Base-by-base conservation (phyloP, 2,797 vertebrate genomes). In the Sebastes iracundus region DNA sequence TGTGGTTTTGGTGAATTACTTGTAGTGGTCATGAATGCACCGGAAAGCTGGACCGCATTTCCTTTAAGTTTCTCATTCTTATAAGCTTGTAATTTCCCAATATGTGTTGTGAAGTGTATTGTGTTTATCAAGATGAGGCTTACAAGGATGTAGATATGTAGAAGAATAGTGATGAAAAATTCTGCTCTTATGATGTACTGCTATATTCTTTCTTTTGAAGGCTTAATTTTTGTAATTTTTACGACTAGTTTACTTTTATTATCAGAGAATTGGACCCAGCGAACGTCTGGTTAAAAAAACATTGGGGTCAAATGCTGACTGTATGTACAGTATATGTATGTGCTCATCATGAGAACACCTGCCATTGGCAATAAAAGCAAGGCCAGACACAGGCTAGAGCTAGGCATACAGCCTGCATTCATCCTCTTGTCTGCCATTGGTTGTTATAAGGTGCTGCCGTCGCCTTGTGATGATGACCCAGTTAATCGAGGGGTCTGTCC, bases 1-100 rank as follows among this genome's bases (percentile, higher is more conserved):
- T 90, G 81, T 83, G 84, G 81, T 88, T 80, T 88, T 55, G 20
- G 20, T 58, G 60, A 76, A 77, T 78, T 75, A 59, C 67, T 83
- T 86, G 14, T 53, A 16, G 63, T 71, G 49, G 74, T 87, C 58
- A 59, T 62, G 60, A 83, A 71, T 55, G 56, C 60, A 74, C 42
- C 2, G 3, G 53, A 71, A 81, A 75, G 27, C 32, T 56, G 59
- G 52, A 59, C 81, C 77, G 3, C 82, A 80, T 73, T 77, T 63
- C 18, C 73, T 49, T 10, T 4, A n/a, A n/a, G 33, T 59, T 67
- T 74, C 8, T 52, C 9, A 18, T 81, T 81, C 79, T 83, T 77
- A 86, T 78, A 72, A 61, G 32, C n/a, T 2, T 23, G 5, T 35
- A 27, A 11, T 67, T 81, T 86, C 38, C 42, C 30, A 38, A 22